These are phyloP conservation scores for Varanus komodoensis DNA, from an alignment of 2,113 vertebrate genomes.

Conservation along the genomic window DNA sequence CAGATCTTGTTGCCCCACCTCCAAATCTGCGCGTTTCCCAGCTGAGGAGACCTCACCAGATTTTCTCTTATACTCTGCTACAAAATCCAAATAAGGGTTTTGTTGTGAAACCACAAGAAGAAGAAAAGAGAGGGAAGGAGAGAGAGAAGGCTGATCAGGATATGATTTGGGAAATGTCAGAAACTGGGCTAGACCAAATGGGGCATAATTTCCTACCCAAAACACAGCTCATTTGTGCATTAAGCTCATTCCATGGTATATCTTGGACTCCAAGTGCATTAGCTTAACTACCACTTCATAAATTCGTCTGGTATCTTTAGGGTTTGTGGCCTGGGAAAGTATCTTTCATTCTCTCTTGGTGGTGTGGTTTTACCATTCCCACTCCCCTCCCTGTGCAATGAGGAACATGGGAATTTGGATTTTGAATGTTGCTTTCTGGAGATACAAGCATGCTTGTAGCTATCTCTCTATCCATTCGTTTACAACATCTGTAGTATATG, in stretches of 20 bases:
- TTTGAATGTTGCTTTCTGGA: background rate
- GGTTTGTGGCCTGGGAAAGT: conserved; percentile 65
- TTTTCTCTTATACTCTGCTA: conserved; percentile 49
- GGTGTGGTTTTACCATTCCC: conserved; percentile 8
- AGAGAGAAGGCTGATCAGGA: conserved; percentile 16
- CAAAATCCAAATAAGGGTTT: conserved; percentile 50
- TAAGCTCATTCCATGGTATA: conserved; percentile 40
- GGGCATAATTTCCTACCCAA: conserved; percentile 60
- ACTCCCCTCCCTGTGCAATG: background rate
- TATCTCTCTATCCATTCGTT: background rate
- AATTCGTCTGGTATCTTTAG: conserved; percentile 61
- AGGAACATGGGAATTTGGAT: background rate
- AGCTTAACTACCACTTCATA: conserved; percentile 68
- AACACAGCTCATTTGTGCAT: conserved; percentile 42
- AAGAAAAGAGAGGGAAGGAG: background rate
- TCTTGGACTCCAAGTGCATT: conserved; percentile 31
- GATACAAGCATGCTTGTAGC: background rate
- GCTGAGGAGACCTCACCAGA: conserved; percentile 65
- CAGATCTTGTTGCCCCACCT: conserved; percentile 66
- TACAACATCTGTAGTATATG: background rate
- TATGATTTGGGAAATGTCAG: conserved; percentile 49
- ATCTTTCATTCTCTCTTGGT: conserved; percentile 23
- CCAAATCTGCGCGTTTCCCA: conserved; percentile 71
- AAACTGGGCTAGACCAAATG: conserved; percentile 24
- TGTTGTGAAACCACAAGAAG: conserved; percentile 44